Percentiles rank a stretch among this genome's conserved stretches.
Evolutionary conservation across 2,888 invertebrate genomes (phyloP).

Genomic region (Panopea generosa): DNA sequence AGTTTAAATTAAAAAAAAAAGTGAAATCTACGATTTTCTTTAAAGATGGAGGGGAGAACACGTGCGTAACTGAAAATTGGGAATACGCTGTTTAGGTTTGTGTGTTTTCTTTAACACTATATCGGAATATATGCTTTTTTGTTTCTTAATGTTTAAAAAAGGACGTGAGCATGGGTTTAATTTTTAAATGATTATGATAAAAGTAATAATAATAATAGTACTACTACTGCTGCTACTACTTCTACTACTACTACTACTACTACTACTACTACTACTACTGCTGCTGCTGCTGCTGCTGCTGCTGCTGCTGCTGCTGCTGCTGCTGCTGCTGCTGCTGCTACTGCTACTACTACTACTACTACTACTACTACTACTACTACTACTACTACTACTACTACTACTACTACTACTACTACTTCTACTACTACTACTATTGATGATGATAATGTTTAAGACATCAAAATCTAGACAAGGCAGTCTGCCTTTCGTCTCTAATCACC

Average conservation of each 20-base stretch:
- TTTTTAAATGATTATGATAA: background rate
- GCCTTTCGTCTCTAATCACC: no score
- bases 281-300: constrained; percentile 6
- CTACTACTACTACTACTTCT: constrained; percentile 13
- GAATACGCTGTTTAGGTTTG: no score
- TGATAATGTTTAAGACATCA: no score
- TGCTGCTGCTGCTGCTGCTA: constrained; percentile 11
- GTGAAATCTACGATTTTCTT: no score
- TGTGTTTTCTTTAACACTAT: no score
- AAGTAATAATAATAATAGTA: no score
- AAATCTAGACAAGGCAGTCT: no score
- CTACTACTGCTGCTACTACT: constrained; percentile 14
- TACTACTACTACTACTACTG: constrained; percentile 15
- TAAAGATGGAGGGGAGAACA: no score
- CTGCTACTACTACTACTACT: constrained; percentile 13
- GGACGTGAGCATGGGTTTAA: background rate
- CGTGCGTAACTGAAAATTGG: no score
- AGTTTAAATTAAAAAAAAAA: no score
- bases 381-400: constrained; percentile 14
- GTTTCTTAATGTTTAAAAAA: background rate
- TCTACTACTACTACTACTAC: constrained; percentile 7
- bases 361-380: constrained; percentile 14
- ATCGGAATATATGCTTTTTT: no score
- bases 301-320: constrained; percentile 11
- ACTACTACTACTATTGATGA: constrained; percentile 8